A percentile compares a stretch with the other conserved stretches of the same genome.
phyloP scores from a whole-genome alignment of 2,113 vertebrate species.

The Colistium nudipinnis region DNA sequence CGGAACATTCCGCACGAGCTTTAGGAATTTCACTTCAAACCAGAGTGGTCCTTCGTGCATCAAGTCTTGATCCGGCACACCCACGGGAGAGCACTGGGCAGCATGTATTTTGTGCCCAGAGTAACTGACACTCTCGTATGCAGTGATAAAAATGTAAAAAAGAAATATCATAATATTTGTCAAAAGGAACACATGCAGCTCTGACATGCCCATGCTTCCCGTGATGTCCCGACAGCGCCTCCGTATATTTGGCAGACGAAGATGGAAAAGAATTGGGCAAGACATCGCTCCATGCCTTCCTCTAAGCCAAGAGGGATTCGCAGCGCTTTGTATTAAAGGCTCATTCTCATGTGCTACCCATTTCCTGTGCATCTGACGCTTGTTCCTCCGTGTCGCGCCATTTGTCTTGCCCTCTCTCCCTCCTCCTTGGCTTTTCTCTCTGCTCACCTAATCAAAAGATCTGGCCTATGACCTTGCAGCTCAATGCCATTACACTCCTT shows the following conservation, averaged over 20 bases:
- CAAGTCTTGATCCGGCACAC: slow-evolving; percentile 3
- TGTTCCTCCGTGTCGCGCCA: slow-evolving; percentile 1
- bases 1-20: slow-evolving; percentile 5
- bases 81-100: neutral
- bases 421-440: slow-evolving; percentile 14
- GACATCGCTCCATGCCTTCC: slow-evolving; percentile 30
- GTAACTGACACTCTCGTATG: slow-evolving; percentile 24
- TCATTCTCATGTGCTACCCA: slow-evolving; percentile 12
- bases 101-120: neutral
- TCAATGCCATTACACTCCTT: slow-evolving; percentile 64
- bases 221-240: slow-evolving; percentile 30
- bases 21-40: neutral
- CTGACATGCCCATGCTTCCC: slow-evolving; percentile 33
- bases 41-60: neutral
- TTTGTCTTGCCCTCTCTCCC: slow-evolving; percentile 27
- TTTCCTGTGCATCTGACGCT: neutral
- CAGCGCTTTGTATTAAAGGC: neutral
- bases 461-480: slow-evolving; percentile 65
- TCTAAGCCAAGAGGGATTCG: slow-evolving; percentile 17
- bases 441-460: slow-evolving; percentile 48
- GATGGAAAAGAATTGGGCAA: slow-evolving; percentile 27
- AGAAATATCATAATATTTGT: slow-evolving; percentile 13
- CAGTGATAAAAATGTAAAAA: slow-evolving; percentile 1
- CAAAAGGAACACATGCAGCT: slow-evolving; percentile 32
- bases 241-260: slow-evolving; percentile 39